These are phyloP conservation scores for Crossaster papposus DNA, from an alignment of 53 echinoderm and acorn worm species.

Conservation along the genomic window DNA sequence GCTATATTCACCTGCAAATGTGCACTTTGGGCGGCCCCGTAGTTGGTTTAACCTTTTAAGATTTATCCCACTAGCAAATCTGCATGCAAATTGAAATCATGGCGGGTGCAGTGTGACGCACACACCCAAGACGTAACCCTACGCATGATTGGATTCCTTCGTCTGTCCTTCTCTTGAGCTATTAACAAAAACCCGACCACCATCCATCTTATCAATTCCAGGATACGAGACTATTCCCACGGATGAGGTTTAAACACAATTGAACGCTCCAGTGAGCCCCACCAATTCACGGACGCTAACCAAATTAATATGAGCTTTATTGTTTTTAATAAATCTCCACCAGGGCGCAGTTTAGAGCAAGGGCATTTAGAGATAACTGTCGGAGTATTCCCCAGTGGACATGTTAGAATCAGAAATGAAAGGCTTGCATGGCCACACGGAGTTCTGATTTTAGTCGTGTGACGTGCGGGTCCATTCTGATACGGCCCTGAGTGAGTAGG, in stretches of 20 bases:
- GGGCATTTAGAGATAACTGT: not conserved
- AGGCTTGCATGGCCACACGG: not conserved
- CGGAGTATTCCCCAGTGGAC: slow-evolving; percentile 29
- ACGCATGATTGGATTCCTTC: slow-evolving; percentile 32
- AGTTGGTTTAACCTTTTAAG: slow-evolving; percentile 46
- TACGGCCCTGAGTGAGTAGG: not conserved
- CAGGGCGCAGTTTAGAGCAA: slow-evolving; percentile 14
- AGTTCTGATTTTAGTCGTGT: not conserved
- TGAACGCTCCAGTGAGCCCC: slow-evolving; percentile 16
- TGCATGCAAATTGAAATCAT: slow-evolving; percentile 61
- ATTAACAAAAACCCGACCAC: not conserved
- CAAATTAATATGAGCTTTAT: slow-evolving; percentile 44
- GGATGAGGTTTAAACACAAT: slow-evolving; percentile 4
- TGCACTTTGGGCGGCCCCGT: slow-evolving; percentile 4
- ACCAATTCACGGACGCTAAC: slow-evolving; percentile 29
- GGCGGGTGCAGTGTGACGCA: slow-evolving; percentile 42
- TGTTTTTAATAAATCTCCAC: slow-evolving; percentile 35
- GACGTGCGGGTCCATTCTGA: slow-evolving; percentile 14
- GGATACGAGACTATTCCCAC: slow-evolving; percentile 3
- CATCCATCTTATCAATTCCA: slow-evolving; percentile 24
- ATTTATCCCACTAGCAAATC: slow-evolving; percentile 49
- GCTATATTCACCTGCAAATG: slow-evolving; percentile 29
- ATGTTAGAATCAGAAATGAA: not conserved
- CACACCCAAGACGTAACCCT: not conserved
- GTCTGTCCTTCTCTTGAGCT: not conserved